These are phyloP conservation scores for Galago senegalensis DNA, from an alignment of 2,797 vertebrate species.

Conservation along the genomic window DNA sequence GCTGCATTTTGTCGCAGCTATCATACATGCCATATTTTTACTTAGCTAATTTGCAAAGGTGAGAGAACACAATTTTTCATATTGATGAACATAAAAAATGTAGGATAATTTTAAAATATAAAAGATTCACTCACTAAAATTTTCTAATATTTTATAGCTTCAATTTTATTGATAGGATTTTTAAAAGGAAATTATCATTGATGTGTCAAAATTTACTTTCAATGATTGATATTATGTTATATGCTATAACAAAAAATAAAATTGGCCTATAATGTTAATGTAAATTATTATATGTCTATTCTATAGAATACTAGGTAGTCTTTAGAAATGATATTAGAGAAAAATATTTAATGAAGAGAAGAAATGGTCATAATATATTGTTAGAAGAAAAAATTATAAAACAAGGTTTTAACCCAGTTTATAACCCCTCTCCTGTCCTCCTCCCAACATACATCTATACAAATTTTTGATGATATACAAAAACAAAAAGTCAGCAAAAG, in stretches of 20 bases:
- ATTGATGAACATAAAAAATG: neutral
- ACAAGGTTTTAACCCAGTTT: neutral
- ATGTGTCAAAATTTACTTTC: neutral
- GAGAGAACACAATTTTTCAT: conserved; percentile 2
- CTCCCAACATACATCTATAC: neutral
- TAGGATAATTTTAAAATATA: neutral
- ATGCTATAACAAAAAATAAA: conserved; percentile 23
- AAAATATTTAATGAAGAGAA: neutral
- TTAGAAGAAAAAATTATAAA: neutral
- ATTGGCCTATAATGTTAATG: neutral
- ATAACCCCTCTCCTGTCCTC: neutral
- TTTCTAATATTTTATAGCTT: conserved; percentile 33
- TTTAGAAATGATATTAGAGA: conserved; percentile 17
- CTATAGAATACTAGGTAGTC: neutral
- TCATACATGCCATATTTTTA: conserved; percentile 4
- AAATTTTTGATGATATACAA: neutral
- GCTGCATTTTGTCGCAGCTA: neutral
- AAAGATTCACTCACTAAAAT: neutral
- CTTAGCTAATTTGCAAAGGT: conserved; percentile 7
- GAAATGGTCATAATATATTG: neutral
- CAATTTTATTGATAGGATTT: neutral
- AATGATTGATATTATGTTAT: neutral
- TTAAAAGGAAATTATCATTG: neutral
- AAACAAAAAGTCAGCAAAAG: neutral
- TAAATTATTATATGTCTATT: neutral